Evolutionary conservation across 2,888 invertebrate genomes (phyloP), one percentile per base, ranked within the genome.

Genomic region (Scelioninae gen. 2): DNA sequence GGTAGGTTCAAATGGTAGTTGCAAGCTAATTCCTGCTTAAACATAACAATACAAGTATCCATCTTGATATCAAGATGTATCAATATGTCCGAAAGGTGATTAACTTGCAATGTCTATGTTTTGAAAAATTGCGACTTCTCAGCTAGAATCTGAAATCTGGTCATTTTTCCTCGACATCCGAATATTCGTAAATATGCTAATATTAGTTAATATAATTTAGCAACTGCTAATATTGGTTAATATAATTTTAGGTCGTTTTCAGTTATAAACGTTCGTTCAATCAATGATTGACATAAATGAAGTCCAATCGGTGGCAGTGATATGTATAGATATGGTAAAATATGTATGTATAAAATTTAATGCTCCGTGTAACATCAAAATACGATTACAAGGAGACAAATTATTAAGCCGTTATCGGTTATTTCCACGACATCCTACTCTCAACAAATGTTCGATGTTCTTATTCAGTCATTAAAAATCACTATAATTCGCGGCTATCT

Each of bases 401-500:
- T 41, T 10, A 45, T 45, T 25, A 10, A 37, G 15, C 3, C 15
- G 13, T 37, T 7, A 37, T 37, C 13, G 15, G 16, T 15, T 28
- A 9, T 46, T 46, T 6, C 25, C 25, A 25, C 25, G 25, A 6
- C 25, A 3, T 3, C 25, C n/a, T n/a, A n/a, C n/a, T n/a, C n/a
- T n/a, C n/a, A n/a, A n/a, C n/a, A n/a, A 48, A 25, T 19, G 6
- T 0, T 11, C 37, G 50, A 50, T 50, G 60, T 68, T 68, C 53
- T 53, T 68, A 60, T 68, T 53, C 33, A 53, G 68, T 46, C 53
- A 53, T 46, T 43, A 65, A 60, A 65, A 58, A 60, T 65, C 33
- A 58, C 43, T n/a, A 53, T 35, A 70, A 74, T 65, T 65, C 55
- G 46, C 41, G 64, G 57, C 16, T 41, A 53, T 52, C 39, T 11